phyloP scores from a whole-genome alignment of 2,888 invertebrate genomes.

The Spisula solida region DNA sequence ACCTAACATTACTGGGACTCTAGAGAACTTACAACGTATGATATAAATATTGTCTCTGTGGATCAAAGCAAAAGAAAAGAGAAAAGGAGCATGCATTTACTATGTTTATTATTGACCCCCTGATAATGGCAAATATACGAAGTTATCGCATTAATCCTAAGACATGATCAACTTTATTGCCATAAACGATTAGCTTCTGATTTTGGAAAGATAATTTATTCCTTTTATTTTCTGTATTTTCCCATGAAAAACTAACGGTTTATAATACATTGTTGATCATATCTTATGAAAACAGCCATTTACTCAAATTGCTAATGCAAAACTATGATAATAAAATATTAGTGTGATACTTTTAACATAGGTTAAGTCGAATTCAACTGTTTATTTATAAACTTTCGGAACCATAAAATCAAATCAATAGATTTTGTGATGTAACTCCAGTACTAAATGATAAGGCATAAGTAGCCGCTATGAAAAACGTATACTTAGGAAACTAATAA shows the following conservation, averaged over 20 bases:
- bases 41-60: neutral
- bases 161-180: slow-evolving; percentile 31
- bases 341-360: slow-evolving; percentile 40
- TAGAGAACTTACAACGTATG: neutral
- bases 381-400: slow-evolving; percentile 28
- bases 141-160: slow-evolving; percentile 32
- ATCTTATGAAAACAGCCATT: slow-evolving; percentile 47
- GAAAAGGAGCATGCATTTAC: neutral
- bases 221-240: slow-evolving; percentile 51
- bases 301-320: slow-evolving; percentile 7
- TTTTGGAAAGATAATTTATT: slow-evolving; percentile 34
- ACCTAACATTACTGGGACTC: neutral
- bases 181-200: slow-evolving; percentile 27
- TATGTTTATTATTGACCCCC: slow-evolving; percentile 30
- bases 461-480: slow-evolving; percentile 13
- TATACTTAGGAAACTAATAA: slow-evolving; percentile 8
- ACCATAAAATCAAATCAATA: slow-evolving; percentile 41
- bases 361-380: slow-evolving; percentile 7
- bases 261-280: slow-evolving; percentile 14
- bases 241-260: slow-evolving; percentile 56
- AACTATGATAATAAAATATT: slow-evolving; percentile 44
- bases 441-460: neutral
- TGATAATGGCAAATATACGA: neutral
- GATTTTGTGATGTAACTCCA: slow-evolving; percentile 22
- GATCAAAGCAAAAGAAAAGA: neutral